A percentile compares a stretch with the other conserved stretches of the same genome.
phyloP scores from a whole-genome alignment of 64 coral and sea anemone species.

The Pachyseris speciosa region DNA sequence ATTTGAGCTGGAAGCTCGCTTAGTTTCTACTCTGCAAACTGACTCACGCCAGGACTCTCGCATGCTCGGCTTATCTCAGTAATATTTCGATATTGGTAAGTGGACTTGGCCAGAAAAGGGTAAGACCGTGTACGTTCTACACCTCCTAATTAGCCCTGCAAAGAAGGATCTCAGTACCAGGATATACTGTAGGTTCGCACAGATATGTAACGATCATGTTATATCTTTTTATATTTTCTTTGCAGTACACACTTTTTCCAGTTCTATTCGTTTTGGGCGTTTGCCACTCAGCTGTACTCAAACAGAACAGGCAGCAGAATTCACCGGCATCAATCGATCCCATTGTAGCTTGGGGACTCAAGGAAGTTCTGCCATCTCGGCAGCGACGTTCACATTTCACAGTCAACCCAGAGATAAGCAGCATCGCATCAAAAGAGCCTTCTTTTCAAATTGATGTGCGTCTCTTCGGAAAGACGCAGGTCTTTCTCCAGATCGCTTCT shows the following conservation, averaged over 20 bases:
- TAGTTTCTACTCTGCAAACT: too few species aligned
- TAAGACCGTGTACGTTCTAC: too few species aligned
- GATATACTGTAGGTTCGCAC: too few species aligned
- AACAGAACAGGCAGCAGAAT: background rate
- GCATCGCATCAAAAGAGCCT: background rate
- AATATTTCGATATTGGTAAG: too few species aligned
- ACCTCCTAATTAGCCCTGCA: too few species aligned
- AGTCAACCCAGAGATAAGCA: background rate
- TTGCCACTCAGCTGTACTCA: slow-evolving; percentile 11
- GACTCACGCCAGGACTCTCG: too few species aligned
- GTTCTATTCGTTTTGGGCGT: background rate
- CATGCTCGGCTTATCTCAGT: too few species aligned
- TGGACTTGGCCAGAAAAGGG: too few species aligned
- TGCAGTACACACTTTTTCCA: background rate
- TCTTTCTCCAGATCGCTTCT: slow-evolving; percentile 26
- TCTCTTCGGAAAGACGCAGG: slow-evolving; percentile 31
- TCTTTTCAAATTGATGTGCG: background rate
- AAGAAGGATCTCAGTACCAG: too few species aligned
- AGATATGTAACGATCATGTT: too few species aligned
- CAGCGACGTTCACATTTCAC: background rate
- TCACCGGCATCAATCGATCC: background rate
- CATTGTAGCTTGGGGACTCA: background rate
- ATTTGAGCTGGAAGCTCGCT: background rate
- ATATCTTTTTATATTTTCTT: too few species aligned
- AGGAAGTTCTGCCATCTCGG: background rate